These are phyloP conservation scores for Brachionus koreanus DNA, from an alignment of 1,140 invertebrate species.

Conservation along the genomic window DNA sequence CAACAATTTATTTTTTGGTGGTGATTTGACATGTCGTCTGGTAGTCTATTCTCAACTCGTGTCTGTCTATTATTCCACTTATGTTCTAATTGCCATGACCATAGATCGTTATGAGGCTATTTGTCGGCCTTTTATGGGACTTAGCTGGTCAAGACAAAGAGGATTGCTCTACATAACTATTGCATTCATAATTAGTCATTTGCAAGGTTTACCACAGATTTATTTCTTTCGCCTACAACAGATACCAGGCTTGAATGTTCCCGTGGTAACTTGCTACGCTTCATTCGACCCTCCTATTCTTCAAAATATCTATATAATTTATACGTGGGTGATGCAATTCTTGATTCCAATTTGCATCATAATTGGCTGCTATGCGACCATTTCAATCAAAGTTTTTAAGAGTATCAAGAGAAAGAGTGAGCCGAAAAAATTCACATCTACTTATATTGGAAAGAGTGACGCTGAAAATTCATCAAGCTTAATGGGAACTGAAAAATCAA, in stretches of 20 bases:
- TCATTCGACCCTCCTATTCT: not conserved
- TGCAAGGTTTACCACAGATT: constrained; percentile 35
- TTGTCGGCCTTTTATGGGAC: constrained; percentile 73
- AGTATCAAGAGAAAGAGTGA: constrained; percentile 6
- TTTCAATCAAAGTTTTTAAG: constrained; percentile 23
- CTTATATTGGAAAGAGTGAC: not conserved
- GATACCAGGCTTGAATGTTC: not conserved
- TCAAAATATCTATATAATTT: constrained; percentile 35
- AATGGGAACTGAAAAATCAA: not conserved
- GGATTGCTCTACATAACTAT: constrained; percentile 12
- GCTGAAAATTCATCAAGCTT: not conserved
- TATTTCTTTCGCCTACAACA: constrained; percentile 4
- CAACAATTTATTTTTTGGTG: constrained; percentile 65
- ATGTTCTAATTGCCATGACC: constrained; percentile 85
- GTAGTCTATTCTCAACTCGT: constrained; percentile 63
- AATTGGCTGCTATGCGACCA: constrained; percentile 5
- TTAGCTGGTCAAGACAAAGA: constrained; percentile 21
- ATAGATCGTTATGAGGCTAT: constrained; percentile 91
- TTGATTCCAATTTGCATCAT: constrained; percentile 22
- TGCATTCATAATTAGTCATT: constrained; percentile 20
- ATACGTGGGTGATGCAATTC: constrained; percentile 39
- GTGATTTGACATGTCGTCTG: constrained; percentile 63
- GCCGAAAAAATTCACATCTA: not conserved
- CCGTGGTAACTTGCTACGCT: not conserved
- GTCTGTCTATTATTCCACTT: constrained; percentile 87